phyloP scores from a whole-genome alignment of 2,113 vertebrate species.

The Silurus meridionalis region DNA sequence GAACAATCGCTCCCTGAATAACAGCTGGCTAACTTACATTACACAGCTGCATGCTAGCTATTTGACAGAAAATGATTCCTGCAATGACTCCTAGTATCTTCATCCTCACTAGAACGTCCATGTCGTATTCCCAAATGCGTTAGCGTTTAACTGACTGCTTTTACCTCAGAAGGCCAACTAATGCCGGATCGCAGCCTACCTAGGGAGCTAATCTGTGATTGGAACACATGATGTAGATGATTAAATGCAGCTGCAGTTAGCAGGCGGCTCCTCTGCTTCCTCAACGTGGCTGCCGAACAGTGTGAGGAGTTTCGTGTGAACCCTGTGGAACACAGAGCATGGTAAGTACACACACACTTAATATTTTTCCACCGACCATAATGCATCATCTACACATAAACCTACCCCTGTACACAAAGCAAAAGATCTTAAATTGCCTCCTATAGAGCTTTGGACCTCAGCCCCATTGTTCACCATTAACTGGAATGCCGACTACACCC shows the following conservation, averaged over 20 bases:
- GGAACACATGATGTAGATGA: not conserved
- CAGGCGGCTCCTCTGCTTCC: slow-evolving; percentile 70
- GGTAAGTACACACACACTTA: slow-evolving; percentile 20
- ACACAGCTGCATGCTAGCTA: not conserved
- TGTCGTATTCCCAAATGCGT: not conserved
- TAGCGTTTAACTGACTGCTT: not conserved
- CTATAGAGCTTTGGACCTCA: too few relatives aligned
- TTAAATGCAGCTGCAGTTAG: slow-evolving; percentile 76
- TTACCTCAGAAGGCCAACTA: not conserved
- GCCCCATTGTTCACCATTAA: too few relatives aligned
- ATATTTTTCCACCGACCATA: too few relatives aligned
- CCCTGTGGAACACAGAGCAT: slow-evolving; percentile 64
- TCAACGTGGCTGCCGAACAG: slow-evolving; percentile 77
- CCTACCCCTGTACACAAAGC: not conserved
- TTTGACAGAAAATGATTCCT: not conserved
- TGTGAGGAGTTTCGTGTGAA: slow-evolving; percentile 78
- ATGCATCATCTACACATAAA: not conserved
- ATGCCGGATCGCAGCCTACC: not conserved
- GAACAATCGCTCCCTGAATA: not conserved
- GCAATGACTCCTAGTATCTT: too few relatives aligned
- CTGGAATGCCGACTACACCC: too few relatives aligned
- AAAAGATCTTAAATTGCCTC: too few relatives aligned
- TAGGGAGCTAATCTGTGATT: not conserved
- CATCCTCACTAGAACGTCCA: too few relatives aligned
- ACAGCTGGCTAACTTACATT: not conserved